Conservation (phyloP, 2,888 invertebrate species). For the Calliopum simillimum region DNA sequence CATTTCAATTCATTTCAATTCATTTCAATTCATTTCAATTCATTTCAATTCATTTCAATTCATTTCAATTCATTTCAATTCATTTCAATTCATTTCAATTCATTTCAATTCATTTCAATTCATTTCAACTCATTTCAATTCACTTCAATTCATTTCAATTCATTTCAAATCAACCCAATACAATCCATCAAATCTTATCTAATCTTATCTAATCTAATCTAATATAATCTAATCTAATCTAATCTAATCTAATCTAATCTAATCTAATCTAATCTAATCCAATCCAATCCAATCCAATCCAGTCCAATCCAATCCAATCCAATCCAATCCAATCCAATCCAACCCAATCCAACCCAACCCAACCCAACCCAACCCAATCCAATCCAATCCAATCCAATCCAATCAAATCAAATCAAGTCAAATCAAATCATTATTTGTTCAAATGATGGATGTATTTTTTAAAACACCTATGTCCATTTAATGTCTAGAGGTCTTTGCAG, state of each 20-base stretch:
- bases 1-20: not conserved
- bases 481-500: no score
- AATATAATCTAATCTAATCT: not conserved
- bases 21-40: not conserved
- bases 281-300: not conserved
- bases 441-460: no score
- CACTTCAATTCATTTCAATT: conserved; percentile 1
- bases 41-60: conserved; percentile 2
- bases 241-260: not conserved
- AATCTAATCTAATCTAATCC: not conserved
- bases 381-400: not conserved
- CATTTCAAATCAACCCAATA: not conserved
- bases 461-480: no score
- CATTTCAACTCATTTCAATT: conserved; percentile 1
- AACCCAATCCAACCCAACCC: not conserved
- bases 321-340: not conserved
- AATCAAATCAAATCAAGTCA: conserved; percentile 1
- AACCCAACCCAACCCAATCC: not conserved
- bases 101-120: conserved; percentile 6
- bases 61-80: conserved; percentile 2
- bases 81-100: conserved; percentile 2
- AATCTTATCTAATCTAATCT: not conserved
- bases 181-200: not conserved
- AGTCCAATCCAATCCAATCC: not conserved
- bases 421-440: no score